Evolutionary conservation across 1,140 invertebrate species (phyloP), one percentile per base, ranked within the genome.

Genomic region (Drosophila erecta): DNA sequence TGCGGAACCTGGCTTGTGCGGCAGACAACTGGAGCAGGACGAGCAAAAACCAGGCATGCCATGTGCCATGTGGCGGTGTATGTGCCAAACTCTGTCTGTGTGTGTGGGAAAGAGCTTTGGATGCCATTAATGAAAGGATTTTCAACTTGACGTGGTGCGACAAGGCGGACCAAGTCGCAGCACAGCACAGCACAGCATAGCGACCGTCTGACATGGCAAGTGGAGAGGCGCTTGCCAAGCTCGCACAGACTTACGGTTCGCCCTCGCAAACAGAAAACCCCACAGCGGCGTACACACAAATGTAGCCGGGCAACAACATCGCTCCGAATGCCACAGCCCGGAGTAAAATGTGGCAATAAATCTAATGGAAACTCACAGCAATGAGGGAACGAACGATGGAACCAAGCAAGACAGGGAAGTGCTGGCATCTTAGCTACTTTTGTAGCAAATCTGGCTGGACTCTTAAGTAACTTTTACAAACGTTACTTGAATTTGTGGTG

Each of bases 291-390:
- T 46, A 53, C 70, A 72, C 64, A 78, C 59, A 70, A 81, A 80
- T 65, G 65, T 64, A 64, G 67, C 54, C 61, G 75, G 50, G 50
- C 53, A 67, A 80, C 57, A 71, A 84, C 66, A 72, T 59, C 76
- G 75, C 61, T 79, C 62, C 62, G 69, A 90, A 90, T 83, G 72
- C 60, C 71, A 90, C 74, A 66, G 62, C 62, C 76, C 57, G 33
- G 80, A 84, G 83, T 81, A 87, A 90, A 84, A 90, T 86, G 78
- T 76, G 80, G 84, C 83, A 90, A 90, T 90, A 90, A 90, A 90
- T 87, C 83, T 90, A 89, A 90, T 87, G 89, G 70, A 81, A 87
- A 79, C 72, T 79, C 72, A 64, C 74, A 76, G 71, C 64, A 69
- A 57, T 47, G 37, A 77, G 64, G 51, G 57, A 67, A 66, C 61